Percentiles rank a stretch among this genome's conserved stretches.
phyloP scores from a whole-genome alignment of 2,797 vertebrate species.

The Sibirionetta formosa region DNA sequence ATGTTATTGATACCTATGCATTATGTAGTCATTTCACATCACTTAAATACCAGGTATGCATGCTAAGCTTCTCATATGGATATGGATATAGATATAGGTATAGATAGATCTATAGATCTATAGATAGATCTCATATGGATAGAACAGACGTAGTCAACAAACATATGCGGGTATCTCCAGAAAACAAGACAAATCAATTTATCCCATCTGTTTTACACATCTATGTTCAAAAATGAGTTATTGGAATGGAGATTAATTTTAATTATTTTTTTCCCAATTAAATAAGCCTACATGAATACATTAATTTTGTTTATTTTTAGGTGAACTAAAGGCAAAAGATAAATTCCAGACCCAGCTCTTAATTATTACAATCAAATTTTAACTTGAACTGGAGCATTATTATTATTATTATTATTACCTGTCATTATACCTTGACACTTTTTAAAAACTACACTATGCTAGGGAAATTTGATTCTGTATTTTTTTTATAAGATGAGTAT shows the following conservation, averaged over 20 bases:
- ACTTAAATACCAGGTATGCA: not conserved
- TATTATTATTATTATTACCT: not conserved
- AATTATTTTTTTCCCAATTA: not conserved
- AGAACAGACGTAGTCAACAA: not conserved
- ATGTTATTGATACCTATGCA: not conserved
- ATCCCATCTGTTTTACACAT: not conserved
- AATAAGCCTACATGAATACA: not conserved
- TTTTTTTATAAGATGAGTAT: not conserved
- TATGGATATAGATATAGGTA: no score
- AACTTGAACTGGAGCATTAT: not conserved
- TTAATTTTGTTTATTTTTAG: not conserved
- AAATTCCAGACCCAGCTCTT: not conserved
- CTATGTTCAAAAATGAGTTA: not conserved
- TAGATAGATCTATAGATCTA: not conserved
- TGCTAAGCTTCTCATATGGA: not conserved
- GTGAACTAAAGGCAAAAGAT: not conserved
- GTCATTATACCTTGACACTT: rapidly evolving
- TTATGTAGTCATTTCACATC: not conserved
- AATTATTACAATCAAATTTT: not conserved
- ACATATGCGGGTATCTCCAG: not conserved
- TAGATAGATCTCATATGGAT: not conserved
- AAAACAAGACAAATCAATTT: not conserved
- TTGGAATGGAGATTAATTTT: not conserved
- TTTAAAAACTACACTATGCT: not conserved
- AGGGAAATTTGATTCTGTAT: not conserved